These are phyloP conservation scores for Picathartes gymnocephalus DNA, from an alignment of 2,113 vertebrate species.

Conservation along the genomic window DNA sequence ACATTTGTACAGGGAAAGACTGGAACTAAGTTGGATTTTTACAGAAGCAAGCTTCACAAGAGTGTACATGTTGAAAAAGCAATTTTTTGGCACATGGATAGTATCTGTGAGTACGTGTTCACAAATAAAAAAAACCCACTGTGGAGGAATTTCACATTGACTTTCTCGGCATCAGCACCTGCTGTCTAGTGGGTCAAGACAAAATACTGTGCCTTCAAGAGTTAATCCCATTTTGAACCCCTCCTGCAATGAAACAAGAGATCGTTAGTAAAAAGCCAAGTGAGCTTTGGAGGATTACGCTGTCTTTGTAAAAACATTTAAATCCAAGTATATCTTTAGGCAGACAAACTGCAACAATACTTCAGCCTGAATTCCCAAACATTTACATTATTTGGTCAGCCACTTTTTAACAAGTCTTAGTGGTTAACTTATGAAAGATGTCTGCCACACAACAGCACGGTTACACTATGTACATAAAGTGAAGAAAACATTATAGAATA, in stretches of 20 bases:
- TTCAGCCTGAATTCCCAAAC: background rate
- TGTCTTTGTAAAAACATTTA: background rate
- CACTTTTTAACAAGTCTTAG: background rate
- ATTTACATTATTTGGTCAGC: background rate
- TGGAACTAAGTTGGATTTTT: constrained; percentile 10
- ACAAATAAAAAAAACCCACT: background rate
- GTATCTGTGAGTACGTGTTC: background rate
- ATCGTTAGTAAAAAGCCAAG: background rate
- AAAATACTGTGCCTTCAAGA: constrained; percentile 95
- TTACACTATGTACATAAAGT: background rate
- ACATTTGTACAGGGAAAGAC: constrained; percentile 57
- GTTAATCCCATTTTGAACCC: constrained; percentile 99
- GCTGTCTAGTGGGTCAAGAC: constrained; percentile 90
- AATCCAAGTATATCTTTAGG: background rate
- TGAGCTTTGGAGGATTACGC: background rate
- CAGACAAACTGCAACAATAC: background rate
- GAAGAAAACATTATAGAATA: background rate
- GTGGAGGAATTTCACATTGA: background rate
- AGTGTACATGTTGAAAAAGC: constrained; percentile 55
- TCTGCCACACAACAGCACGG: background rate
- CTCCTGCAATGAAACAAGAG: constrained; percentile 84
- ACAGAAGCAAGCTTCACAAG: constrained; percentile 54
- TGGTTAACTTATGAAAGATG: background rate
- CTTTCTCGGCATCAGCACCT: constrained; percentile 84
- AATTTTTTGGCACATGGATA: constrained; percentile 62